phyloP scores from a whole-genome alignment of 1,140 invertebrate genomes.

The Ips nitidus region DNA sequence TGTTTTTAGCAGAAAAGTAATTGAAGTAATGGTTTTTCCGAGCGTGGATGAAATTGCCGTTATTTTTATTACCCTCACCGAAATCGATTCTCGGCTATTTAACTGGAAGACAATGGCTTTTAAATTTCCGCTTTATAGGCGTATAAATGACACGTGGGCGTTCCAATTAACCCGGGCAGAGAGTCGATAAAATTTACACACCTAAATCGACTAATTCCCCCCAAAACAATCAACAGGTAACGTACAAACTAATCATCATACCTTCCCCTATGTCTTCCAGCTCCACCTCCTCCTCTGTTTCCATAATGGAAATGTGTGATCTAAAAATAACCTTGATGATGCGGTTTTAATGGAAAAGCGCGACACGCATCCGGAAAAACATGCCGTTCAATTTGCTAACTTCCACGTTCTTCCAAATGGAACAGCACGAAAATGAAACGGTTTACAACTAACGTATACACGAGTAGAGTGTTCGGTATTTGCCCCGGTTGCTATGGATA shows the following conservation, averaged over 20 bases:
- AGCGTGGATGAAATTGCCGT: too few species aligned
- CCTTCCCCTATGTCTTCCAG: background rate
- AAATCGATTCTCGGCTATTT: background rate
- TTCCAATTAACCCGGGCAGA: background rate
- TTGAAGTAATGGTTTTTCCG: too few species aligned
- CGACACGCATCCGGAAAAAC: background rate
- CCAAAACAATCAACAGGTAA: too few species aligned
- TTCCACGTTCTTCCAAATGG: slow-evolving; percentile 12
- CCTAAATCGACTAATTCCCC: background rate
- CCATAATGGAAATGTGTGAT: background rate
- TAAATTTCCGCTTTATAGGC: background rate
- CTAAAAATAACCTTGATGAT: background rate
- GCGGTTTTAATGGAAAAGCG: slow-evolving; percentile 2
- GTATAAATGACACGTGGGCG: background rate
- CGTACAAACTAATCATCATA: background rate
- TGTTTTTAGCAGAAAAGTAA: too few species aligned
- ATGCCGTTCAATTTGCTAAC: background rate
- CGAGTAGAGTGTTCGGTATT: background rate
- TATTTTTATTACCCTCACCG: too few species aligned
- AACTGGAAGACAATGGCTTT: background rate
- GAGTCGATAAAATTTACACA: background rate
- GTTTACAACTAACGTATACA: slow-evolving; percentile 19
- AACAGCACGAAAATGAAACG: slow-evolving; percentile 9
- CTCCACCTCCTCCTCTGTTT: background rate
- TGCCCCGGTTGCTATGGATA: slow-evolving; percentile 10